Evolutionary conservation across 2,113 vertebrate species (phyloP).

Genomic region (Ammodytes marinus): DNA sequence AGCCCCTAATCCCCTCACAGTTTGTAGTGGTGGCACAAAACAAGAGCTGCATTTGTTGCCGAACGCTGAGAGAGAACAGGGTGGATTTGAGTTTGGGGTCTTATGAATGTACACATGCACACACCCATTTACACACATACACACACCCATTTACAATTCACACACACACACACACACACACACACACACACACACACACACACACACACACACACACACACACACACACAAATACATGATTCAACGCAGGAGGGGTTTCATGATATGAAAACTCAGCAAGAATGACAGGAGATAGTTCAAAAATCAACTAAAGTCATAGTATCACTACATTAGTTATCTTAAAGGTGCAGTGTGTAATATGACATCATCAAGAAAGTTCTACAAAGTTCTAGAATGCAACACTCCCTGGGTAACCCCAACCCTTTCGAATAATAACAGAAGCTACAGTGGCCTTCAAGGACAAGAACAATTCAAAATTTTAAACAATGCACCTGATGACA

Average conservation of each 20-base stretch:
- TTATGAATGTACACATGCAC: conserved; percentile 62
- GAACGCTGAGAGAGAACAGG: conserved; percentile 49
- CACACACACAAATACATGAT: conserved; percentile 59
- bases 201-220: conserved; percentile 35
- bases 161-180: conserved; percentile 56
- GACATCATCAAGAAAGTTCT: too few relatives aligned
- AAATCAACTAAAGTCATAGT: neutral
- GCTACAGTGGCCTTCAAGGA: too few relatives aligned
- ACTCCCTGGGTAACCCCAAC: too few relatives aligned
- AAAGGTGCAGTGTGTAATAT: too few relatives aligned
- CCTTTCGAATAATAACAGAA: too few relatives aligned
- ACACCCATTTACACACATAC: conserved; percentile 15
- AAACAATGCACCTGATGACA: too few relatives aligned
- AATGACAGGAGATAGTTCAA: conserved; percentile 9
- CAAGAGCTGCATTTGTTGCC: conserved; percentile 77
- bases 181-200: conserved; percentile 50
- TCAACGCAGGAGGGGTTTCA: conserved; percentile 45
- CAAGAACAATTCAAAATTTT: too few relatives aligned
- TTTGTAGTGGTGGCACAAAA: conserved; percentile 80
- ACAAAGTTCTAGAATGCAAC: too few relatives aligned
- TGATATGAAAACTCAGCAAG: conserved; percentile 39
- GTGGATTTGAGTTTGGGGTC: conserved; percentile 59
- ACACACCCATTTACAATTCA: neutral
- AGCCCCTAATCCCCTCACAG: conserved; percentile 85
- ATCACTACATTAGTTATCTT: neutral